These are phyloP conservation scores for Eidolon helvum DNA, from an alignment of 2,113 vertebrate species.

Conservation along the genomic window DNA sequence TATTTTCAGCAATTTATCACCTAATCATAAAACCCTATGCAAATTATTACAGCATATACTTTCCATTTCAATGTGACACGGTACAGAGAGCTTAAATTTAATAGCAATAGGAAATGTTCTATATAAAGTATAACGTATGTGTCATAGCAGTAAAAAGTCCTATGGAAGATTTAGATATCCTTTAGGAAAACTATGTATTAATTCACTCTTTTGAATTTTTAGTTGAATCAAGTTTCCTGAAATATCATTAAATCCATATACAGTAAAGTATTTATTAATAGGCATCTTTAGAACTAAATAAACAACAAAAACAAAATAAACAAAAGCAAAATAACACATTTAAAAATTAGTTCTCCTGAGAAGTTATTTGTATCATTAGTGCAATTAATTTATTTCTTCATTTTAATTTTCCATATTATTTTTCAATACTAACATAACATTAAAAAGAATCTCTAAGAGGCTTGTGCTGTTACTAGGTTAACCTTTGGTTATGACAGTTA, in stretches of 20 bases:
- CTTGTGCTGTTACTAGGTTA: constrained; percentile 16
- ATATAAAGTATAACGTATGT: background rate
- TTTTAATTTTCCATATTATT: background rate
- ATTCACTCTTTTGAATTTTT: background rate
- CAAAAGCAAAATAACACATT: background rate
- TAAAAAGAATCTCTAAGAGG: background rate
- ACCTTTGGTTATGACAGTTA: background rate
- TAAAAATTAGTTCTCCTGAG: background rate
- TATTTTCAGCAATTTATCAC: background rate
- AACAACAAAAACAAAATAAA: background rate
- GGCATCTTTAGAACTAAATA: background rate
- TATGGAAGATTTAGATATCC: background rate
- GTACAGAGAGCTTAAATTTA: background rate
- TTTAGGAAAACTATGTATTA: background rate
- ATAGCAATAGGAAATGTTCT: background rate
- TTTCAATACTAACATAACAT: background rate
- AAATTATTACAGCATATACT: background rate
- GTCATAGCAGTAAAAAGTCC: background rate
- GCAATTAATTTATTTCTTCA: background rate
- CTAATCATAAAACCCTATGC: background rate
- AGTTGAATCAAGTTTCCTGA: background rate
- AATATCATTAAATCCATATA: background rate
- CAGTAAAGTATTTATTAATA: background rate
- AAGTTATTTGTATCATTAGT: background rate
- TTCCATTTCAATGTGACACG: background rate